Evolutionary conservation across 1,140 invertebrate species (phyloP).

Genomic region (Proales similis): DNA sequence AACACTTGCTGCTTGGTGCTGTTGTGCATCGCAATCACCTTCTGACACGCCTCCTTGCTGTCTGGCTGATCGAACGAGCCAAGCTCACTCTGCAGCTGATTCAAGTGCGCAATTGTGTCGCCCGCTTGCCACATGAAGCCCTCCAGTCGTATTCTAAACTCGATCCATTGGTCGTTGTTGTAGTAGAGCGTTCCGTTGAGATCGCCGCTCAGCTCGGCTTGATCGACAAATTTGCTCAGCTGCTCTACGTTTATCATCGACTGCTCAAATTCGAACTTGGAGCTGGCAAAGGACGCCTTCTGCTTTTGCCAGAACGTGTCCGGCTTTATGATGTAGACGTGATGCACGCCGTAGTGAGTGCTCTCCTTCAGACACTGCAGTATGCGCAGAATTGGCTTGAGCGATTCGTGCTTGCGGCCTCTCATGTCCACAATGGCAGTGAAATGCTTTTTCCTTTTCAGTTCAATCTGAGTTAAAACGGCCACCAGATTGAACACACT

Average conservation of each 20-base stretch:
- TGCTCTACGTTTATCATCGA: slow-evolving; percentile 89
- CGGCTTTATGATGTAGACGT: slow-evolving; percentile 90
- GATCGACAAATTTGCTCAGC: slow-evolving; percentile 80
- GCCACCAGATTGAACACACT: neutral
- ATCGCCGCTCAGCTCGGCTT: slow-evolving; percentile 79
- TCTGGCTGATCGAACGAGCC: slow-evolving; percentile 15
- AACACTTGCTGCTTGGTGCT: slow-evolving; percentile 21
- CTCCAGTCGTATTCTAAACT: slow-evolving; percentile 65
- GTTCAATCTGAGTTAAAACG: slow-evolving; percentile 10
- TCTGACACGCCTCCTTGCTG: slow-evolving; percentile 9
- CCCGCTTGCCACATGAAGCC: slow-evolving; percentile 8
- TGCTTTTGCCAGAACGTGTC: slow-evolving; percentile 99
- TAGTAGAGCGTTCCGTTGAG: slow-evolving; percentile 86
- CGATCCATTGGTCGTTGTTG: slow-evolving; percentile 92
- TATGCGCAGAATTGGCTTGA: slow-evolving; percentile 36
- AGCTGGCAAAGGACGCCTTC: slow-evolving; percentile 83
- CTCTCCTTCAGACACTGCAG: slow-evolving; percentile 29
- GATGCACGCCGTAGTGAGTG: slow-evolving; percentile 51
- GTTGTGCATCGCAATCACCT: slow-evolving; percentile 25
- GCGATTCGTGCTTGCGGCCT: slow-evolving; percentile 18
- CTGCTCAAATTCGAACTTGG: slow-evolving; percentile 98
- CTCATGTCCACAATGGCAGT: slow-evolving; percentile 27
- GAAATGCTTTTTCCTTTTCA: slow-evolving; percentile 26
- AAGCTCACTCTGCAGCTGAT: slow-evolving; percentile 15
- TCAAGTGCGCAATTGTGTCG: slow-evolving; percentile 4